Evolutionary conservation across 2,888 invertebrate species (phyloP).

Genomic region (Neoascia interrupta): DNA sequence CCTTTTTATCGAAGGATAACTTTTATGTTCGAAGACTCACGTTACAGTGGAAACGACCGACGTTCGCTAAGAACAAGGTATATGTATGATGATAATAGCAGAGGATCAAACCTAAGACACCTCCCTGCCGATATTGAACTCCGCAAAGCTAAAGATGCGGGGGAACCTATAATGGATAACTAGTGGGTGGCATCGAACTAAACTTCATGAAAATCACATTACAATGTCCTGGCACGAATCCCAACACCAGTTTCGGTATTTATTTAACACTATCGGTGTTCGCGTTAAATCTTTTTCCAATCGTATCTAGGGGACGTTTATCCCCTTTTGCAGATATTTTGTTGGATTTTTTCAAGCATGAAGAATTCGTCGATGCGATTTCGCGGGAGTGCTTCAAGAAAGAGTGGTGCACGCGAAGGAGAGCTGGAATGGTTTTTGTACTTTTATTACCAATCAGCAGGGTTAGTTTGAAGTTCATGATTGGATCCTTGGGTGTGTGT

Average conservation of each 20-base stretch:
- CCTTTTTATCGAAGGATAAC: conserved; percentile 42
- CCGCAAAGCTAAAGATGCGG: not conserved
- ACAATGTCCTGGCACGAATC: conserved; percentile 56
- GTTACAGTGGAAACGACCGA: conserved; percentile 43
- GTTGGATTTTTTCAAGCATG: not conserved
- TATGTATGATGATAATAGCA: conserved; percentile 41
- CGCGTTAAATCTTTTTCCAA: conserved; percentile 39
- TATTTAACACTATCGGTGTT: conserved; percentile 47
- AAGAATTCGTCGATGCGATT: conserved; percentile 1
- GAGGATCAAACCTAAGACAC: conserved; percentile 57
- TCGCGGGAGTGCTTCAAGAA: not conserved
- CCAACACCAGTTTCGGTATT: conserved; percentile 41
- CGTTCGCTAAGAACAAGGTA: not conserved
- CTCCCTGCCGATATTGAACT: conserved; percentile 40
- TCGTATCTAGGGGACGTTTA: conserved; percentile 27
- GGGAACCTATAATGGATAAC: conserved; percentile 27
- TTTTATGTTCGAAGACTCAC: conserved; percentile 61
- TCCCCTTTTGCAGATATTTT: not conserved
- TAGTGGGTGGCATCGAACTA: conserved; percentile 39
- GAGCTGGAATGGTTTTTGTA: conserved; percentile 11
- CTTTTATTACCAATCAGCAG: conserved; percentile 50
- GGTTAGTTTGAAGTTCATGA: conserved; percentile 35
- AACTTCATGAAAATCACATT: conserved; percentile 65
- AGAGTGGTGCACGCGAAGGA: not conserved
- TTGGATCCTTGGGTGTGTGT: conserved; percentile 17